These are phyloP conservation scores for Pedionomus torquatus DNA, from an alignment of 2,113 vertebrate genomes.

Conservation along the genomic window DNA sequence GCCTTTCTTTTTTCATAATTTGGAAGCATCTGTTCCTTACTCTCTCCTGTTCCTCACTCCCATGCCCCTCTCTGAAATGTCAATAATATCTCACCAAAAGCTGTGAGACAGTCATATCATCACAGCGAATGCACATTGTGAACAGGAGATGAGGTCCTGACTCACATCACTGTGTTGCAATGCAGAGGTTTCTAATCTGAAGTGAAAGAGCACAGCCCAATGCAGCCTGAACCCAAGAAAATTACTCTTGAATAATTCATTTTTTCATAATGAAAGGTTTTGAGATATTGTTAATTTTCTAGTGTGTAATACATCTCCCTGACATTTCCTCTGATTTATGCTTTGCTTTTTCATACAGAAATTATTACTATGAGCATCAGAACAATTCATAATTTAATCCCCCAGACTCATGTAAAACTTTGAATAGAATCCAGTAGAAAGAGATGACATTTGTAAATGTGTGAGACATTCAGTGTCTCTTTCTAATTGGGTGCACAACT, in stretches of 20 bases:
- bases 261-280: conserved; percentile 33
- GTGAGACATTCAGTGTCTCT: background rate
- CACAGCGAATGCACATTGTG: background rate
- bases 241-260: conserved; percentile 42
- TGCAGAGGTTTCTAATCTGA: background rate
- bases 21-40: background rate
- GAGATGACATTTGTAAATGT: background rate
- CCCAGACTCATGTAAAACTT: background rate
- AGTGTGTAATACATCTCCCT: background rate
- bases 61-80: background rate
- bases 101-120: background rate
- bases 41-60: background rate
- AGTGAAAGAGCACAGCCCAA: background rate
- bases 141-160: background rate
- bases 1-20: background rate
- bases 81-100: background rate
- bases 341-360: background rate
- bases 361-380: background rate
- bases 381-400: background rate
- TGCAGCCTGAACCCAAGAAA: background rate
- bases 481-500: background rate
- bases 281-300: background rate
- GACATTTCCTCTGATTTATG: background rate
- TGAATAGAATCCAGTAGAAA: background rate
- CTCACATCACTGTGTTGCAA: background rate